Percentiles rank a stretch among this genome's conserved stretches.
phyloP scores from a whole-genome alignment of 2,113 vertebrate genomes.

The Crocuta crocuta region DNA sequence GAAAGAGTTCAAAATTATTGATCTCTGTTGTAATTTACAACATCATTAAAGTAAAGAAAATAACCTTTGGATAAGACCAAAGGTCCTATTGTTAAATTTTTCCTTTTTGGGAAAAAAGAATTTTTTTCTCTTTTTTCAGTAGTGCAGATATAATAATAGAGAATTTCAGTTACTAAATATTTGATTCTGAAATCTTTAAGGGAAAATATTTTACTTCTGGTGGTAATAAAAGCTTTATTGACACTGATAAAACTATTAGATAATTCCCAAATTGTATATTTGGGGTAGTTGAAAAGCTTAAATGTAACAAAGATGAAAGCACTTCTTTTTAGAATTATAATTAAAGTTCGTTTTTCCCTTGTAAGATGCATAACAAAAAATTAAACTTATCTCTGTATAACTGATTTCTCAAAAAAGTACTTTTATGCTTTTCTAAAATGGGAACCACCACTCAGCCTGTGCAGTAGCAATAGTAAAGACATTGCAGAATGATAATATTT shows the following conservation, averaged over 20 bases:
- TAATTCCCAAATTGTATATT: background rate
- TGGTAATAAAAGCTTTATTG: background rate
- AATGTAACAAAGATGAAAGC: background rate
- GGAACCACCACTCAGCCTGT: background rate
- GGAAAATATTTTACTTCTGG: background rate
- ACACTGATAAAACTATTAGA: conserved; percentile 26
- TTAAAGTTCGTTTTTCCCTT: background rate
- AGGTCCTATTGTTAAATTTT: background rate
- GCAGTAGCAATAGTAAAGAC: background rate
- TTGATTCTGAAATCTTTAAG: background rate
- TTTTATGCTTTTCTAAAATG: background rate
- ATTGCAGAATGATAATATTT: background rate
- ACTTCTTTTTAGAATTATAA: conserved; percentile 12
- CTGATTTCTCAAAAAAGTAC: background rate
- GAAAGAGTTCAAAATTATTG: background rate
- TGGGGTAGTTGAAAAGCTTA: background rate
- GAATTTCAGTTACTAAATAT: conserved; percentile 31
- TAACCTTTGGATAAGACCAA: background rate
- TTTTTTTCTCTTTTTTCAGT: background rate
- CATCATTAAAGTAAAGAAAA: background rate
- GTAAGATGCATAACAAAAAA: background rate
- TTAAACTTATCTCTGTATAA: background rate
- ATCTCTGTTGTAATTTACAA: background rate
- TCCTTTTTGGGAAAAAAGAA: background rate
- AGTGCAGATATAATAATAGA: background rate